These are phyloP conservation scores for Circaetus cinerascens DNA, from an alignment of 2,113 vertebrate genomes.

Conservation along the genomic window DNA sequence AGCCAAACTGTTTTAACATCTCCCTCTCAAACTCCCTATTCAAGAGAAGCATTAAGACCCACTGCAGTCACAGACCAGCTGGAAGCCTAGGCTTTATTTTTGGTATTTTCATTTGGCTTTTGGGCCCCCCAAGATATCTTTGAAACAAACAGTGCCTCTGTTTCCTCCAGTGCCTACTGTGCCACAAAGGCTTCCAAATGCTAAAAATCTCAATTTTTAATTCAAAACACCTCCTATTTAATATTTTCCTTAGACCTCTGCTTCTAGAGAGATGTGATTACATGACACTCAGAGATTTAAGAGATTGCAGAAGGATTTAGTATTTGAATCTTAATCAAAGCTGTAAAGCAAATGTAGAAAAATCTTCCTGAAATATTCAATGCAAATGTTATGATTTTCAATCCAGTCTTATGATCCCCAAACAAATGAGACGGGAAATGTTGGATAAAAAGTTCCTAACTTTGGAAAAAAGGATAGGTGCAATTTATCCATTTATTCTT, in stretches of 20 bases:
- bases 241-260: conserved; percentile 22
- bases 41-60: not conserved
- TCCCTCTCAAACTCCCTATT: not conserved
- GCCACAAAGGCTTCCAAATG: not conserved
- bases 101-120: not conserved
- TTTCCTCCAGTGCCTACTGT: not conserved
- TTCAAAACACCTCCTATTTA: not conserved
- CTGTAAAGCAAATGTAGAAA: conserved; percentile 22
- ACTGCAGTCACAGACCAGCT: not conserved
- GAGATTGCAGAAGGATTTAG: conserved; percentile 37
- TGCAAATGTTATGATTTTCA: conserved; percentile 16
- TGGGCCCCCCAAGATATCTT: not conserved
- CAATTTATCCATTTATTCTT: not conserved
- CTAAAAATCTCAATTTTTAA: conserved; percentile 1
- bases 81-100: not conserved
- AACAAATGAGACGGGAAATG: not conserved
- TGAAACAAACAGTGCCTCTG: not conserved
- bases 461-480: not conserved
- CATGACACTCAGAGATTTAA: conserved; percentile 26
- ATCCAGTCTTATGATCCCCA: not conserved
- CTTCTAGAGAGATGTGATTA: conserved; percentile 8
- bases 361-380: conserved; percentile 29
- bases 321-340: conserved; percentile 38
- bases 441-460: not conserved
- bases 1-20: not conserved